Evolutionary conservation across 2,888 invertebrate species (phyloP).

Genomic region (Parascotia fuliginaria): DNA sequence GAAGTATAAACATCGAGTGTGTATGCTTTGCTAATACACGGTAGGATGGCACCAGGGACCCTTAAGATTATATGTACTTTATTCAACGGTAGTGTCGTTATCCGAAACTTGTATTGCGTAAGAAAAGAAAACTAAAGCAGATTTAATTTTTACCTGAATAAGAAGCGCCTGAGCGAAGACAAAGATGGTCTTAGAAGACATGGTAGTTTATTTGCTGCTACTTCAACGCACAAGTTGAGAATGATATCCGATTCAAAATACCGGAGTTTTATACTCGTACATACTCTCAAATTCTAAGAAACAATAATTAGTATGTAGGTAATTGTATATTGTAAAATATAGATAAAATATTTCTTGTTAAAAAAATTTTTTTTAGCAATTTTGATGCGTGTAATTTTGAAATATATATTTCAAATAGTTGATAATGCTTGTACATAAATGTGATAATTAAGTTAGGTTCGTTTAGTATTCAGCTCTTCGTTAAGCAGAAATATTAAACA

Average conservation of each 20-base stretch:
- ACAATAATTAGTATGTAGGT: background rate
- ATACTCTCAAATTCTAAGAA: background rate
- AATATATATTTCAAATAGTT: background rate
- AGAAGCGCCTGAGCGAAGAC: slow-evolving; percentile 37
- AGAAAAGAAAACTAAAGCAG: too few species aligned
- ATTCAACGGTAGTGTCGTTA: too few species aligned
- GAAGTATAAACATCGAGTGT: too few species aligned
- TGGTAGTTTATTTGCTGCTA: background rate
- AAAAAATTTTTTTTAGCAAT: background rate
- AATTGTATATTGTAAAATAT: background rate
- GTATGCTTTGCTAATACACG: too few species aligned
- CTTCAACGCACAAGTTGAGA: background rate
- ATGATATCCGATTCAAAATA: background rate
- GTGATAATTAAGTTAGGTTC: background rate
- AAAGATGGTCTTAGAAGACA: slow-evolving; percentile 31
- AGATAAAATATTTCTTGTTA: background rate
- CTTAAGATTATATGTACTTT: too few species aligned
- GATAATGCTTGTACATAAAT: background rate
- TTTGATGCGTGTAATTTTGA: background rate
- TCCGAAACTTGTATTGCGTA: too few species aligned
- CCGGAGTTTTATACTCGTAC: background rate
- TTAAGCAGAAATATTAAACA: slow-evolving; percentile 27
- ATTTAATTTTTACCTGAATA: slow-evolving; percentile 27
- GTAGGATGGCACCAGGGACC: too few species aligned
- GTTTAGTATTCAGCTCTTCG: slow-evolving; percentile 12